These are phyloP conservation scores for Chionomys nivalis DNA, from an alignment of 2,113 vertebrate genomes.

Conservation along the genomic window DNA sequence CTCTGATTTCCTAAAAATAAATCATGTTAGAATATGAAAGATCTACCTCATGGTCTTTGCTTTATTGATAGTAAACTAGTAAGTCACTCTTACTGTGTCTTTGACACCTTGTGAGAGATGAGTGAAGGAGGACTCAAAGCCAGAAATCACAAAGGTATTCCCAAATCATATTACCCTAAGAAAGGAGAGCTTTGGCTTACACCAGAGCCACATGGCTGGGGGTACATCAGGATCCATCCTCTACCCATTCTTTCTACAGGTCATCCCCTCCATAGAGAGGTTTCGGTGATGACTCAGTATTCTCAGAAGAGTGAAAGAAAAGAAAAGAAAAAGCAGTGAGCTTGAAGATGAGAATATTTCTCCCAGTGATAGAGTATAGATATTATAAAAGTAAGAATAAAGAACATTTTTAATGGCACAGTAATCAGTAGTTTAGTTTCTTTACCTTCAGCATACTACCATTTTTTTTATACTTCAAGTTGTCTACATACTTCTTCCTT, in stretches of 20 bases:
- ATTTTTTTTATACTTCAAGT: neutral
- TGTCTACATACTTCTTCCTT: neutral
- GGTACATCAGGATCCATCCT: neutral
- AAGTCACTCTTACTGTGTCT: neutral
- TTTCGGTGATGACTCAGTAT: neutral
- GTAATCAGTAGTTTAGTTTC: neutral
- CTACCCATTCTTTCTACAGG: neutral
- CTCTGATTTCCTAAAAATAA: neutral
- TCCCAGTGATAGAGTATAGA: too few species aligned
- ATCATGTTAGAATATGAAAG: neutral
- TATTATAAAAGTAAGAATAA: neutral
- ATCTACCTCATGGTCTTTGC: neutral
- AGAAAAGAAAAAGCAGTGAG: neutral
- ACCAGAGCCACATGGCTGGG: fast-evolving
- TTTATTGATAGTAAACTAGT: neutral
- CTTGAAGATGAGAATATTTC: neutral
- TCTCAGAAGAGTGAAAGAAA: too few species aligned
- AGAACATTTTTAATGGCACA: neutral
- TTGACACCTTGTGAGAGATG: neutral
- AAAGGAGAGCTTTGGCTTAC: neutral
- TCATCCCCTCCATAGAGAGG: fast-evolving
- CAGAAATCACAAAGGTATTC: fast-evolving
- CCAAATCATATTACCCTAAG: neutral
- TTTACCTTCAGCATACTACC: neutral
- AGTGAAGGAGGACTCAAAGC: neutral